These are phyloP conservation scores for Zonitis immaculata DNA, from an alignment of 2,888 invertebrate genomes.

Conservation along the genomic window DNA sequence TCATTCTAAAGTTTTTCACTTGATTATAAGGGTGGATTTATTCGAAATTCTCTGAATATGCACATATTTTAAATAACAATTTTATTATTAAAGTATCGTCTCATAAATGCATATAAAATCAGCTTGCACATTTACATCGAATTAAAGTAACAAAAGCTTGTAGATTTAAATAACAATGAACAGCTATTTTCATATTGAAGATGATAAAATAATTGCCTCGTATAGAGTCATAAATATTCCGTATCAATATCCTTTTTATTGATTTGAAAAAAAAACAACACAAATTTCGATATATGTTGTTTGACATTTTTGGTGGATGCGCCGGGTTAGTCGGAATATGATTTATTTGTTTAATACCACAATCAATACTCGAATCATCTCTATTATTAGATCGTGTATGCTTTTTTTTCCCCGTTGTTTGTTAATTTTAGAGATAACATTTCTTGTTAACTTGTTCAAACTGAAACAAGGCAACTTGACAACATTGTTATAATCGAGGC, in stretches of 20 bases:
- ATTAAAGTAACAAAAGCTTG: constrained; percentile 17
- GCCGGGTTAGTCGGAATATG: not conserved
- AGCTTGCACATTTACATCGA: constrained; percentile 14
- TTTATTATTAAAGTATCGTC: constrained; percentile 10
- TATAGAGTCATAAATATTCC: not conserved
- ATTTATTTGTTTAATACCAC: not conserved
- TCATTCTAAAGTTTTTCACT: not conserved
- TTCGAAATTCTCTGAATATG: constrained; percentile 6
- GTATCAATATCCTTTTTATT: no score
- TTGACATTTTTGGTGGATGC: not conserved
- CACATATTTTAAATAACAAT: constrained; percentile 10
- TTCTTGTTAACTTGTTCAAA: not conserved
- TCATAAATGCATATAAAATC: constrained; percentile 8
- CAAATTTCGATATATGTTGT: not conserved
- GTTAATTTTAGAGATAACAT: no score
- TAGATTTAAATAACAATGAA: constrained; percentile 19
- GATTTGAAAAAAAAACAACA: no score
- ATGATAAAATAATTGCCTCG: constrained; percentile 5
- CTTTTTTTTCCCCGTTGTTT: no score
- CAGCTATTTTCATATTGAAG: constrained; percentile 11
- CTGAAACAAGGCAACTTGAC: not conserved
- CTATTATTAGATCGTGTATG: no score
- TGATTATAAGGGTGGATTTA: not conserved
- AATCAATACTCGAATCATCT: not conserved
- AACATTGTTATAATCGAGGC: not conserved